Percentiles rank a stretch among this genome's conserved stretches.
Evolutionary conservation across 2,113 vertebrate species (phyloP).

Genomic region (Phaetusa simplex): DNA sequence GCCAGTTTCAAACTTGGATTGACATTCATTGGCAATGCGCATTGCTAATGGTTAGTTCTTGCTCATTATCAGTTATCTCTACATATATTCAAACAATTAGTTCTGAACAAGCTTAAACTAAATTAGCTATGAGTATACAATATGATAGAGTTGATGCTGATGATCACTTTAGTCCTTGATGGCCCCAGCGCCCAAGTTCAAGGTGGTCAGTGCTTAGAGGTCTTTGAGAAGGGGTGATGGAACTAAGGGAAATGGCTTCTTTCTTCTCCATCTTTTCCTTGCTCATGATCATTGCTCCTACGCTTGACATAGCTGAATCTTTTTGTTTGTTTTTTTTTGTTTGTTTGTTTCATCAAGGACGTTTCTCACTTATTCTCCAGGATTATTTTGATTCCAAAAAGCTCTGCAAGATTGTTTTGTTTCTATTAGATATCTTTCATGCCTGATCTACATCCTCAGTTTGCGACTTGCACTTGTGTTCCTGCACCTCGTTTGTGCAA

Average conservation of each 20-base stretch:
- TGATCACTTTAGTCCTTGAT: accelerated
- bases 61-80: background rate
- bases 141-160: background rate
- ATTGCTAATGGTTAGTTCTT: background rate
- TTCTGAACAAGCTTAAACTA: background rate
- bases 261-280: background rate
- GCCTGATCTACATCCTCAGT: background rate
- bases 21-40: background rate
- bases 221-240: background rate
- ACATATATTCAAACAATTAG: background rate
- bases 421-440: background rate
- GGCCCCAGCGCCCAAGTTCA: background rate
- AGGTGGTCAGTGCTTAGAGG: background rate
- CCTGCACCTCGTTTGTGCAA: background rate
- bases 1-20: background rate
- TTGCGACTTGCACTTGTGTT: background rate
- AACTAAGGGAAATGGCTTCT: background rate
- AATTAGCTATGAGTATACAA: background rate
- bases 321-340: background rate
- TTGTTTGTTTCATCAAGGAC: background rate
- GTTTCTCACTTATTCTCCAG: background rate
- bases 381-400: background rate
- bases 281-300: background rate
- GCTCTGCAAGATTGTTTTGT: background rate
- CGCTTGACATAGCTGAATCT: background rate